These are phyloP conservation scores for Bufotes viridis DNA, from an alignment of 2,797 vertebrate species.

Conservation along the genomic window DNA sequence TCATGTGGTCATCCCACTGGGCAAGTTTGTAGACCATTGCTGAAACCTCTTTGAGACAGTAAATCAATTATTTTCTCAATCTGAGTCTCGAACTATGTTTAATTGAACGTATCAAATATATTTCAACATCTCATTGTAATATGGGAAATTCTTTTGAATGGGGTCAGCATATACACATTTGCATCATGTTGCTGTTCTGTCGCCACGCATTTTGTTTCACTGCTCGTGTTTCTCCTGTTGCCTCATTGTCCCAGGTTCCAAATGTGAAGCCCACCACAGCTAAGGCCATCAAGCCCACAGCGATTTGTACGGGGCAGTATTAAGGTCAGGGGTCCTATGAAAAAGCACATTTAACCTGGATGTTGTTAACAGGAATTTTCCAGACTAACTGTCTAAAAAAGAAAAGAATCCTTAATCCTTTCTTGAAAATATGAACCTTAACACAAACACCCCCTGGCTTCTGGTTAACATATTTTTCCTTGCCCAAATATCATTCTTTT, in stretches of 20 bases:
- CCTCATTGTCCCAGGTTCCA: constrained; percentile 84
- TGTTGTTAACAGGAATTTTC: constrained; percentile 71
- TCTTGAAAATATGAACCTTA: constrained; percentile 59
- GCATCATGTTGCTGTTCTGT: constrained; percentile 61
- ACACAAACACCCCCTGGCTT: constrained; percentile 37
- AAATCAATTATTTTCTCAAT: neutral
- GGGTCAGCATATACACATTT: constrained; percentile 20
- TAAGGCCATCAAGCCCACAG: constrained; percentile 78
- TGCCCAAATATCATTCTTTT: neutral
- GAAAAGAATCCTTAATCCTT: constrained; percentile 63
- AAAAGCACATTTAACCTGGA: constrained; percentile 74
- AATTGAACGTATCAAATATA: neutral
- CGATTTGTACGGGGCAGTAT: constrained; percentile 84
- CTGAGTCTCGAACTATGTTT: neutral
- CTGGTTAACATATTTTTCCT: constrained; percentile 26
- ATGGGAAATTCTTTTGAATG: constrained; percentile 44
- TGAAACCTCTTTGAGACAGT: neutral
- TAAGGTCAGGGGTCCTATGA: constrained; percentile 88
- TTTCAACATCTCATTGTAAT: neutral
- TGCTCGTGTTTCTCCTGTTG: constrained; percentile 74
- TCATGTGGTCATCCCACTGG: constrained; percentile 25
- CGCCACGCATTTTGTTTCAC: constrained; percentile 67
- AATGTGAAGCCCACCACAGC: constrained; percentile 81
- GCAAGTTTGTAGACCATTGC: constrained; percentile 48
- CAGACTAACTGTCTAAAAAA: constrained; percentile 74